These are phyloP conservation scores for Pedetes capensis DNA, from an alignment of 2,113 vertebrate genomes.

Conservation along the genomic window DNA sequence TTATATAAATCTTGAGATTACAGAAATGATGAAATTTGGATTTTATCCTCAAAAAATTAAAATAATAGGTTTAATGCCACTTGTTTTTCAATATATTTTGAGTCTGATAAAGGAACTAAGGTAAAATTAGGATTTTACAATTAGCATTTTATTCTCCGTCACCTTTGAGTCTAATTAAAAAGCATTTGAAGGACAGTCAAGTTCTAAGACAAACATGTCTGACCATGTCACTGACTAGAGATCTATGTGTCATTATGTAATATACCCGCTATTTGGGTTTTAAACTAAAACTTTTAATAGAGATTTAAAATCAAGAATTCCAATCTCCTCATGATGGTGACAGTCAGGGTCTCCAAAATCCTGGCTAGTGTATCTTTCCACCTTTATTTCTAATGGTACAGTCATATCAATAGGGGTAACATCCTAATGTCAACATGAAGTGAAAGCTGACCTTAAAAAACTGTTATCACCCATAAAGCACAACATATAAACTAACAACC, in stretches of 20 bases:
- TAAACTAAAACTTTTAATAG: neutral
- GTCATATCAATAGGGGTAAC: too few relatives aligned
- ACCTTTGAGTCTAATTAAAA: neutral
- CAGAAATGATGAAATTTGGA: neutral
- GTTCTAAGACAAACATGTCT: too few relatives aligned
- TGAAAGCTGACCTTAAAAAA: neutral
- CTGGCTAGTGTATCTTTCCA: neutral
- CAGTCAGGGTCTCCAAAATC: neutral
- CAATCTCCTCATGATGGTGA: neutral
- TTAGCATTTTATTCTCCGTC: neutral
- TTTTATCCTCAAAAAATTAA: neutral
- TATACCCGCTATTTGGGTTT: too few relatives aligned
- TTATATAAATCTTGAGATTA: neutral
- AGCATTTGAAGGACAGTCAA: neutral
- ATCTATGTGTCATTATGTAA: too few relatives aligned
- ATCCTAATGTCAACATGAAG: neutral
- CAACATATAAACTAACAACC: neutral
- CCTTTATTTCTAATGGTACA: neutral
- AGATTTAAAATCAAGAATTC: conserved; percentile 23
- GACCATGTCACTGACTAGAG: too few relatives aligned
- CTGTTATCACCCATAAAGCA: neutral
- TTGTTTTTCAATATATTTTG: neutral
- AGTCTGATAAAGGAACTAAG: neutral
- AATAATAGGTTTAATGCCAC: neutral
- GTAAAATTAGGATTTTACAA: neutral